Base-by-base conservation (phyloP, 2,888 invertebrate species). In the Drosophila lutescens region DNA sequence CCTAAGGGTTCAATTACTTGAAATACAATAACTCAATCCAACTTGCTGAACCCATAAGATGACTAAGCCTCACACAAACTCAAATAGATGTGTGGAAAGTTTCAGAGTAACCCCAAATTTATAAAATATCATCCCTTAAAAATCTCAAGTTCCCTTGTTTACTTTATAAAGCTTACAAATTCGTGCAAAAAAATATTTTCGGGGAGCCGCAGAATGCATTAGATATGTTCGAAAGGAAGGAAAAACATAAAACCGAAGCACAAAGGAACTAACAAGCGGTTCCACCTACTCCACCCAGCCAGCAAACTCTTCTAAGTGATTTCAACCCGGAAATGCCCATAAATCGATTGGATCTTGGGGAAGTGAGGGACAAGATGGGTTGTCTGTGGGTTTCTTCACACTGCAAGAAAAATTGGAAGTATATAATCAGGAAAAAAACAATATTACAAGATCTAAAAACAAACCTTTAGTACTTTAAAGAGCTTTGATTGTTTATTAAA, bases 241-340 rank as follows among this genome's bases (percentile, higher is more conserved):
- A 55, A 54, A 60, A 60, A 59, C 36, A 70, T 72, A 78, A 80
- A 67, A 65, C 59, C 73, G 49, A 65, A 77, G 55, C 50, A 85
- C 78, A 87, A 85, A 87, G 69, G 54, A 70, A 75, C 80, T 79
- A 81, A 87, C 81, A 81, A 85, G 86, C 71, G 67, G 63, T 47
- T 51, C 43, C 44, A 70, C 46, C 56, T 20, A 43, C 15, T 36
- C 56, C 4, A 5, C 13, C 38, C 51, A 41, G 40, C 44, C 36
- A 20, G 79, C 65, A 66, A 66, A 67, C 77, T 62, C 82, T 78
- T 86, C 80, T 83, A 85, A 88, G 84, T 83, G 86, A 85, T 85
- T 85, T 86, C 84, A 88, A 88, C 88, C 84, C 84, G 84, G 84
- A 85, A 88, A 80, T 85, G 73, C 73, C 84, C 80, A 83, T 85